Evolutionary conservation across 2,113 vertebrate genomes (phyloP), one percentile per base, ranked within the genome.

Genomic region (Vombatus ursinus): DNA sequence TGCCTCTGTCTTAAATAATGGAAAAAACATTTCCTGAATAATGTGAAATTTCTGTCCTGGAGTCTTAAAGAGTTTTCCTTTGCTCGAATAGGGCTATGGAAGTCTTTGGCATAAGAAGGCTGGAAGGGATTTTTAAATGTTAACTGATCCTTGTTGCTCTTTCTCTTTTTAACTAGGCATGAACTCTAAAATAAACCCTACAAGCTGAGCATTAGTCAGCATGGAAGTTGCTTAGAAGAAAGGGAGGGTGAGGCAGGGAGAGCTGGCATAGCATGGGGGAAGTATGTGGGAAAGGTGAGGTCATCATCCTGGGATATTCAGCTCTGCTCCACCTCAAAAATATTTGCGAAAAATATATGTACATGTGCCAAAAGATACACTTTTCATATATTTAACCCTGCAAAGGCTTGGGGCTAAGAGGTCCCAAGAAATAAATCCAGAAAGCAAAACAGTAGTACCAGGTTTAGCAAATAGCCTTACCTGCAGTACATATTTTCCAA

Each of bases 161-260:
- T 92, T 94, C 93, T 93, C 44, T 68, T 92, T 90, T 90, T 89
- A 90, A 24, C 49, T 23, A 93, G 92, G n/a, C 68, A 95, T 92
- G 94, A 50, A 49, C n/a, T 94, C 92, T 89, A 96, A 96, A 97
- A 97, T 94, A 97, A 96, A 90, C 90, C 90, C 47, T 91, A 61
- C 52, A 84, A 95, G 92, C 57, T 92, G 68, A 95, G 49, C 95
- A 95, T 98, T 97, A 97, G 95, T 97, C 96, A 97, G 94, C 96
- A 97, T 93, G 96, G 92, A 94, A 89, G 61, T 93, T 95, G 68
- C 90, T 95, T 68, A 31, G 47, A 47, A 90, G 48, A 50, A 49
- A 44, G 57, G 37, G 94, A 96, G 37, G 48, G 31, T 94, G 91
- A 93, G 92, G 84, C 25, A 0, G 93, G 93, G 89, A 49, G 28